Evolutionary conservation across 1,140 invertebrate genomes (phyloP).

Genomic region (Nymphalis io): DNA sequence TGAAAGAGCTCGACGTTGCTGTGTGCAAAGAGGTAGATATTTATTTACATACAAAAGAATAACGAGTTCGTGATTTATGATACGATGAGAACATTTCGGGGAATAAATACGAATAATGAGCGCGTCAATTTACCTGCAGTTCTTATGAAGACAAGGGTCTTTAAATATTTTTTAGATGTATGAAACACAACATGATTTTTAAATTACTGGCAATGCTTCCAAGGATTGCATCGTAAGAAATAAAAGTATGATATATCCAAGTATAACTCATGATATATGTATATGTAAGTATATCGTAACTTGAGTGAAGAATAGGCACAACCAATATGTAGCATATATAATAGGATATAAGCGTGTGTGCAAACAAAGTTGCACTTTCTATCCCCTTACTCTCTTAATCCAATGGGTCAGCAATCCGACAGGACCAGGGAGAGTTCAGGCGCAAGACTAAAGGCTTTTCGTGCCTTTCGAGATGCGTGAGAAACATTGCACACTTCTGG

Average conservation of each 20-base stretch:
- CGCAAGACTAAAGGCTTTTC: too few relatives aligned
- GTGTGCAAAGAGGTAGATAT: neutral
- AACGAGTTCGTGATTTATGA: slow-evolving; percentile 5
- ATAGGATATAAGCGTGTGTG: too few relatives aligned
- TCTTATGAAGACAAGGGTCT: neutral
- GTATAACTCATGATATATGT: neutral
- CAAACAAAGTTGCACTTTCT: too few relatives aligned
- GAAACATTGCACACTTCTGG: too few relatives aligned
- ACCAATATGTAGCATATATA: too few relatives aligned
- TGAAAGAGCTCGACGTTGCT: neutral
- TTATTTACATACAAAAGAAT: slow-evolving; percentile 6
- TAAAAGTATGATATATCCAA: neutral
- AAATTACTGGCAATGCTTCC: neutral
- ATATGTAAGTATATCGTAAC: too few relatives aligned
- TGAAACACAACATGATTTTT: neutral
- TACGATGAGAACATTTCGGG: neutral
- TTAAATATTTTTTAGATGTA: slow-evolving; percentile 5
- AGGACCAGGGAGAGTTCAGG: too few relatives aligned
- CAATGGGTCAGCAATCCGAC: too few relatives aligned
- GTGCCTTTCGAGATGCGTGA: too few relatives aligned
- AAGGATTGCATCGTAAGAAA: neutral
- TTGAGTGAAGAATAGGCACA: too few relatives aligned
- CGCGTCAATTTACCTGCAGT: neutral
- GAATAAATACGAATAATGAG: slow-evolving; percentile 7
- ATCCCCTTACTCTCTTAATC: neutral